These are phyloP conservation scores for Solenopsis invicta DNA, from an alignment of 1,140 invertebrate genomes.

Conservation along the genomic window DNA sequence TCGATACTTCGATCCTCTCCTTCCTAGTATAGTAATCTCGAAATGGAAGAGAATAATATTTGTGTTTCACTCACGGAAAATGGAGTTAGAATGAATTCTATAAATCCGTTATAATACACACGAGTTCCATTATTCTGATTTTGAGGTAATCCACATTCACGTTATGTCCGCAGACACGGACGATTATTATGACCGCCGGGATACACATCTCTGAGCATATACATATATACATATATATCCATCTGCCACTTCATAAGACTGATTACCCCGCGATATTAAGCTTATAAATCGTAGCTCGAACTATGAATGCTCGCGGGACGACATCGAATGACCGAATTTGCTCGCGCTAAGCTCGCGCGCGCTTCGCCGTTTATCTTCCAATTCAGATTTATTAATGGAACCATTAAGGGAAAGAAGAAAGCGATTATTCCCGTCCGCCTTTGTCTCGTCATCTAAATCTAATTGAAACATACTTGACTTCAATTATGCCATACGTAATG, in stretches of 20 bases:
- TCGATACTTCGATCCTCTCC: not conserved
- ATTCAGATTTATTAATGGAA: slow-evolving; percentile 47
- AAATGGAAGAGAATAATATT: not conserved
- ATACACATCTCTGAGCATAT: not conserved
- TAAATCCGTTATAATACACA: slow-evolving; percentile 5
- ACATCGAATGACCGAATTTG: slow-evolving; percentile 49
- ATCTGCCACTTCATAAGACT: slow-evolving; percentile 54
- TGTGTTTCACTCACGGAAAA: not conserved
- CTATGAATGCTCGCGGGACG: slow-evolving; percentile 28
- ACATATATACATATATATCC: not conserved
- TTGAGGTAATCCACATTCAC: slow-evolving; percentile 44
- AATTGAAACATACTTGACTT: slow-evolving; percentile 39
- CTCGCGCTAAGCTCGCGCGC: not conserved
- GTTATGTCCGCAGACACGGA: not conserved
- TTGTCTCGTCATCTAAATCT: slow-evolving; percentile 32
- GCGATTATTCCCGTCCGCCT: slow-evolving; percentile 5
- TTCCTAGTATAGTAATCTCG: not conserved
- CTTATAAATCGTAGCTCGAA: slow-evolving; percentile 59
- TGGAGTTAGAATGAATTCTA: slow-evolving; percentile 22
- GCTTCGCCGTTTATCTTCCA: slow-evolving; percentile 37
- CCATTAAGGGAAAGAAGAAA: slow-evolving; percentile 33
- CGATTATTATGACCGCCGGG: slow-evolving; percentile 39
- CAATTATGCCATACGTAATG: slow-evolving; percentile 18
- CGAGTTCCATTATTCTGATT: slow-evolving; percentile 40
- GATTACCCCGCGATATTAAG: slow-evolving; percentile 59